phyloP scores from a whole-genome alignment of 2,797 vertebrate species.

The Hippocampus kuda region DNA sequence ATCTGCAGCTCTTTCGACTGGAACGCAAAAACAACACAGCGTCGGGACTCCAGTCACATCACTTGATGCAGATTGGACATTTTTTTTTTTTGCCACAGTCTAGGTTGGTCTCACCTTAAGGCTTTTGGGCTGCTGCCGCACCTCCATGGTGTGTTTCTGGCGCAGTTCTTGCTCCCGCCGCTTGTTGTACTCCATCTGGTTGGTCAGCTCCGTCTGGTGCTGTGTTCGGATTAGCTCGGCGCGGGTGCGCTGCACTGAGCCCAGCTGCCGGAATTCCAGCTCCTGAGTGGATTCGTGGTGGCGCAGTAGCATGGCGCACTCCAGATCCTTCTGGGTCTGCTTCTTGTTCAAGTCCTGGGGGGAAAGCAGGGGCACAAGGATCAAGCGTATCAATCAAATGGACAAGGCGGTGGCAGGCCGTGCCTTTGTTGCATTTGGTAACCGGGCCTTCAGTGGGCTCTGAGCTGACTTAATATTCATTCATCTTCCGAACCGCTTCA shows the following conservation, averaged over 20 bases:
- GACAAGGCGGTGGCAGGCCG: background rate
- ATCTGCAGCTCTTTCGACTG: slow-evolving; percentile 91
- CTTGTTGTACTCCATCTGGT: slow-evolving; percentile 90
- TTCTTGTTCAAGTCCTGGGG: slow-evolving; percentile 84
- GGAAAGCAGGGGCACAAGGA: background rate
- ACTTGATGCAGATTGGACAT: background rate
- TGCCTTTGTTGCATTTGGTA: background rate
- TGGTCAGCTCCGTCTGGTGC: slow-evolving; percentile 84
- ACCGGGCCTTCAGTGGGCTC: background rate
- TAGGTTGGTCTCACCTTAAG: slow-evolving; percentile 65
- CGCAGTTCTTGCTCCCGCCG: slow-evolving; percentile 79
- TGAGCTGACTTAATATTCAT: background rate
- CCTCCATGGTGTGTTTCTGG: slow-evolving; percentile 79
- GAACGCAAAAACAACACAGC: background rate
- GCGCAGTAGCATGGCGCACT: slow-evolving; percentile 80
- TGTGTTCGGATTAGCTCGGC: slow-evolving; percentile 83
- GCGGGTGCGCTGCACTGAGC: slow-evolving; percentile 75
- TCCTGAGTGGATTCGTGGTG: slow-evolving; percentile 86
- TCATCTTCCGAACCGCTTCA: no score
- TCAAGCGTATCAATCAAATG: background rate
- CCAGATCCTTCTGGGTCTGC: slow-evolving; percentile 85
- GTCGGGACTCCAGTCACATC: background rate
- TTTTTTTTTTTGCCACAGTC: no score
- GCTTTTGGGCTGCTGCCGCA: slow-evolving; percentile 89
- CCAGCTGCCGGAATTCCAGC: slow-evolving; percentile 79